Evolutionary conservation across 2,888 invertebrate species (phyloP).

Genomic region (Agonum fuliginosum): DNA sequence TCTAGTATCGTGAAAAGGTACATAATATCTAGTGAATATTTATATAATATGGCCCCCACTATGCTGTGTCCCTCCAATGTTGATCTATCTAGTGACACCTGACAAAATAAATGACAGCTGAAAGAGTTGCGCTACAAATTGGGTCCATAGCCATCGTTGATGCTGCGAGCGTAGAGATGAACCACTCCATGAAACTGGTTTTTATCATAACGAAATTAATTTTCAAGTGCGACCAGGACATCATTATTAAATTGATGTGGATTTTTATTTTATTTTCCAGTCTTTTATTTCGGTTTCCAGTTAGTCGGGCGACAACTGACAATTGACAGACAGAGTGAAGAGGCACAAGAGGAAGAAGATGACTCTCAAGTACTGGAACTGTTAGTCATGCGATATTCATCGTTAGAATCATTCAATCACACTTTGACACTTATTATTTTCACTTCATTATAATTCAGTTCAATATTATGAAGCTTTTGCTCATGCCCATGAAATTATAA

Average conservation of each 20-base stretch:
- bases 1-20: too few relatives aligned
- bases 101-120: conserved; percentile 66
- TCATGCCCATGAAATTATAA: too few relatives aligned
- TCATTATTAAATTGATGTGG: conserved; percentile 58
- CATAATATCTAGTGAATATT: not conserved
- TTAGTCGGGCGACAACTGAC: conserved; percentile 16
- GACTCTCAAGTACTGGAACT: too few relatives aligned
- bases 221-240: conserved; percentile 57
- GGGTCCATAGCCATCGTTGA: conserved; percentile 62
- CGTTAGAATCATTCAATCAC: too few relatives aligned
- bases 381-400: too few relatives aligned
- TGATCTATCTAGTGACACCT: conserved; percentile 62
- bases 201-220: conserved; percentile 58
- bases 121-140: conserved; percentile 63
- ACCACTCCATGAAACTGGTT: conserved; percentile 59
- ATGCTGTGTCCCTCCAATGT: conserved; percentile 42
- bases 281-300: conserved; percentile 37
- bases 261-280: conserved; percentile 45
- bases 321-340: conserved; percentile 9
- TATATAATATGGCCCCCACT: conserved; percentile 54
- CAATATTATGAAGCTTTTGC: too few relatives aligned
- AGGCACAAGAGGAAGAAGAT: not conserved
- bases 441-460: too few relatives aligned
- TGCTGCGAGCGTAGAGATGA: conserved; percentile 18
- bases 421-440: too few relatives aligned